Evolutionary conservation across 2,797 vertebrate species (phyloP).

Genomic region (Taeniopygia guttata): DNA sequence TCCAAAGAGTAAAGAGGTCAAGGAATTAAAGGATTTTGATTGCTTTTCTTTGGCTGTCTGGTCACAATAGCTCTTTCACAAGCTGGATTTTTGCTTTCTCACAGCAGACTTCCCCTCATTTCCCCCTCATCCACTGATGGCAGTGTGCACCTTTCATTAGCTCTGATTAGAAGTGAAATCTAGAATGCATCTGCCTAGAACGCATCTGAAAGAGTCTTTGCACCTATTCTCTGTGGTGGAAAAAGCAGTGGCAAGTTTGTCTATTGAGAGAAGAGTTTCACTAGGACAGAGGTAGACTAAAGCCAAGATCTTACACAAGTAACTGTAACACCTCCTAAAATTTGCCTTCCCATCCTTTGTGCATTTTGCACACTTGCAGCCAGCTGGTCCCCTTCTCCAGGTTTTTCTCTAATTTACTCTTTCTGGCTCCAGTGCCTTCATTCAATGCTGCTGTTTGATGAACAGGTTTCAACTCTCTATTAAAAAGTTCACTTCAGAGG

Average conservation of each 20-base stretch:
- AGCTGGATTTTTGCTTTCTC: not conserved
- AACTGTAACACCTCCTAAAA: not conserved
- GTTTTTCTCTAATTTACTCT: not conserved
- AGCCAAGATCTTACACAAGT: not conserved
- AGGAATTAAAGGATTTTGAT: not conserved
- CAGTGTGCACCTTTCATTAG: not conserved
- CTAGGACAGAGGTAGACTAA: not conserved
- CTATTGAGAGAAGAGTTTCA: not conserved
- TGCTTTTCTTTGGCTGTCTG: not conserved
- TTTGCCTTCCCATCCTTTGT: not conserved
- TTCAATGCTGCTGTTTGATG: not conserved
- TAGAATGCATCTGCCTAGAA: not conserved
- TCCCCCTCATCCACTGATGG: not conserved
- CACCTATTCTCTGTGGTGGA: not conserved
- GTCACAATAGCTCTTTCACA: not conserved
- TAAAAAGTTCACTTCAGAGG: not conserved
- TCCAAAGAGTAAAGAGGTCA: conserved; percentile 4
- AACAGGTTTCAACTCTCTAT: not conserved
- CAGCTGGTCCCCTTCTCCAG: not conserved
- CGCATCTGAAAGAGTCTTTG: not conserved
- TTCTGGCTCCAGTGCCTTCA: not conserved
- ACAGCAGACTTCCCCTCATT: not conserved
- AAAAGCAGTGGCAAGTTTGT: not conserved
- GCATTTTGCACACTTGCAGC: not conserved
- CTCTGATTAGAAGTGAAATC: not conserved